Base-by-base conservation (phyloP, 1,140 invertebrate species). In the Helicoverpa armigera region DNA sequence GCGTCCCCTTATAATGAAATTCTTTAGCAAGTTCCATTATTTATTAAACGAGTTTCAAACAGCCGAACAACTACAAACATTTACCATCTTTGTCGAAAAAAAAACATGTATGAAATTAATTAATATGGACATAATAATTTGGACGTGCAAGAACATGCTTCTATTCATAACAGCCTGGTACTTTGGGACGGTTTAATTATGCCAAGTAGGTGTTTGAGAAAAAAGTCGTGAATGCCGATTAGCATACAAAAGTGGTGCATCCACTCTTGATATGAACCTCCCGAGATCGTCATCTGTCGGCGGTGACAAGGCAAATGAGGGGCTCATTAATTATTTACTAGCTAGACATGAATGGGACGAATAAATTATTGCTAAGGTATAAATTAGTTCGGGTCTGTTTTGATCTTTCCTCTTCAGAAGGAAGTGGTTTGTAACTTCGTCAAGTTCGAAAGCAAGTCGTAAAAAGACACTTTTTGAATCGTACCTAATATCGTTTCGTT, bases 201-300 rank as follows among this genome's bases (percentile, higher is more conserved):
- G 51, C 77, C 23, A 72, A 79, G 80, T 80, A 82, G 78, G 77
- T 84, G 84, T 82, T 81, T 72, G 63, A 75, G 60, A 85, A 78
- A 82, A 84, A 89, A 85, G 82, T 76, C 80, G 56, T 84, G 70
- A 77, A 67, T 18, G 16, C 54, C 83, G 85, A 90, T 91, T 91
- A 90, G 50, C 90, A 91, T 88, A 91, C 90, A 89, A 90, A 89
- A 87, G 88, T 91, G 61, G 75, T 79, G 65, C 76, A 79, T 82
- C 82, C 13, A 77, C 50, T 84, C 80, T 70, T 78, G 63, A 82
- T 80, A 82, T 61, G 82, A 81, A 80, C 54, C 75, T 43, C 48
- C 61, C 56, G 35, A 80, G 79, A 82, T 78, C 48, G 54, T 75
- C 79, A 81, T 81, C 76, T 79, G 84, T 86, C 78, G 69, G 43